Base-by-base conservation (phyloP, 2,888 invertebrate species). In the Sialis fuliginosa region DNA sequence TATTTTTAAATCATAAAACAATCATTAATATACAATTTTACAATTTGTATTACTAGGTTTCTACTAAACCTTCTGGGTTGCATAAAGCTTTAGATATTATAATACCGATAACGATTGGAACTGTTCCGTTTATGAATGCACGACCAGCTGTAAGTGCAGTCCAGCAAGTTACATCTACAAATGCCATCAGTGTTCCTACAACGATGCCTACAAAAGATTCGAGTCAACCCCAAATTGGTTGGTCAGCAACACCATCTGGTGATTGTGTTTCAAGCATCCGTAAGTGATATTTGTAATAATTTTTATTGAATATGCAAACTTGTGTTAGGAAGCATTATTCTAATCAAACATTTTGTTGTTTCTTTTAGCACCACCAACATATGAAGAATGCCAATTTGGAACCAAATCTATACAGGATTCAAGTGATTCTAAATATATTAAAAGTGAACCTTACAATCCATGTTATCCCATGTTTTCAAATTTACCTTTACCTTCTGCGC, bases 41-140 rank as follows among this genome's bases (percentile, higher is more conserved):
- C 1, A 9, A 30, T 32, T 32, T 43, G 30, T 2, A 22, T 13
- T 42, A 13, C 3, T n/a, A 43, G 43, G 31, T 43, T 31, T 12
- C 8, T 1, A 8, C 30, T 32, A n/a, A 8, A 30, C 2, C n/a
- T 6, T 32, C 33, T 4, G 43, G 10, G 1, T 43, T 30, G 8
- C 31, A 43, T 10, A 6, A n/a, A 12, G 31, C 2, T n/a, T 32
- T 8, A 4, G 31, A 32, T 31, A 10, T 31, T 31, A 30, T 9
- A 43, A 32, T 43, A 4, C 43, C 43, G 10, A 43, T 43, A 32
- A 22, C 10, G 5, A 43, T 43, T 10, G 43, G 43, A 31, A 43
- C 43, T 31, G 10, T 43, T 32, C 43, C 43, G 32, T 32, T 43
- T 6, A 30, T 43, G n/a, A 9, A 10, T 7, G 22, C 13, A 13